phyloP scores from a whole-genome alignment of 2,888 invertebrate genomes.

The Augochlorella aurata region DNA sequence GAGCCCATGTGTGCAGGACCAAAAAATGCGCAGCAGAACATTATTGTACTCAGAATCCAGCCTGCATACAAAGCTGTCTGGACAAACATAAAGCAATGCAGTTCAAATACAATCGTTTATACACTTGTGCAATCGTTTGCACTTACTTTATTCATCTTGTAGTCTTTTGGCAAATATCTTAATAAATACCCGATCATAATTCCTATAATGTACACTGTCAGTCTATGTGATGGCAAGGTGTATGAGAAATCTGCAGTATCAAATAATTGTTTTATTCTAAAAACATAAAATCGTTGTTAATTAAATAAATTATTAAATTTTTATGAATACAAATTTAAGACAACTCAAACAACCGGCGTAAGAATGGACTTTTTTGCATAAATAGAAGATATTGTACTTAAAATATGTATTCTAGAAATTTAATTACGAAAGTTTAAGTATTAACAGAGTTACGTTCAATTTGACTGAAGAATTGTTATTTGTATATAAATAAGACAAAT shows the following conservation, averaged over 20 bases:
- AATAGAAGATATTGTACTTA: too few species aligned
- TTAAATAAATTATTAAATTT: neutral
- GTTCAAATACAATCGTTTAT: neutral
- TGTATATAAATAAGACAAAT: too few species aligned
- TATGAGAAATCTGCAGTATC: slow-evolving; percentile 88
- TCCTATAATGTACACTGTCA: slow-evolving; percentile 88
- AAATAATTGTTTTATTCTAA: slow-evolving; percentile 86
- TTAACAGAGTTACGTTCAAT: too few species aligned
- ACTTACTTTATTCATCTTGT: slow-evolving; percentile 82
- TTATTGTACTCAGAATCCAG: slow-evolving; percentile 83
- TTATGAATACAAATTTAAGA: neutral
- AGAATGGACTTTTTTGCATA: neutral
- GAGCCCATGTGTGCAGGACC: slow-evolving; percentile 87
- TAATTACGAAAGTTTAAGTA: too few species aligned
- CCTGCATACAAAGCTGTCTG: slow-evolving; percentile 84
- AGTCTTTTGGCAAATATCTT: slow-evolving; percentile 81
- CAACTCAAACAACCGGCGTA: neutral
- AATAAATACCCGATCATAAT: slow-evolving; percentile 85
- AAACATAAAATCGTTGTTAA: slow-evolving; percentile 61
- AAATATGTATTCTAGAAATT: too few species aligned
- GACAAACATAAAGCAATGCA: slow-evolving; percentile 36
- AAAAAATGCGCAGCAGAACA: slow-evolving; percentile 84
- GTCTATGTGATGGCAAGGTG: slow-evolving; percentile 86
- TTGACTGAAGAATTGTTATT: too few species aligned
- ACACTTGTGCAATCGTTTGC: neutral